Base-by-base conservation (phyloP, 2,797 vertebrate genomes). In the Leptoclinus maculatus region DNA sequence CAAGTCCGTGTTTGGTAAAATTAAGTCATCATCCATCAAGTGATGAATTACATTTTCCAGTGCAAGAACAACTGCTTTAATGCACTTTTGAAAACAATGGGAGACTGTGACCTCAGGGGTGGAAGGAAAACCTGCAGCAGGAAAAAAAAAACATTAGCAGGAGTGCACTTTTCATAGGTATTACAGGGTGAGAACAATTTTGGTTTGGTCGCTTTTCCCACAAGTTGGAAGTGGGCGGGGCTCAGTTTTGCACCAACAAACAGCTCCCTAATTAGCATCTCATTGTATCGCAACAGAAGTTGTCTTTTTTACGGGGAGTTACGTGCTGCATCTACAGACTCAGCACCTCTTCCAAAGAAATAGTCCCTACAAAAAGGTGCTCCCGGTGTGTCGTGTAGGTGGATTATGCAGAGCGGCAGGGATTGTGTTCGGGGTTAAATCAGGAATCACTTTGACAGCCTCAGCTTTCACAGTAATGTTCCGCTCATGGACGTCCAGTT, bases 11-110 rank as follows among this genome's bases (percentile, higher is more conserved):
- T 84, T 88, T 85, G 89, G 86, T 79, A 21, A 86, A 88, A 91
- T 88, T 80, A 90, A 90, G 75, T 85, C 77, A 32, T 84, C 89
- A 89, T 93, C 87, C 86, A 89, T 93, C 89, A 87, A 70, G 78
- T 88, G 91, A 92, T 88, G 87, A 84, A 92, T 90, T 87, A 53
- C 10, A 5, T 87, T 85, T 73, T 62, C 83, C 54, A 1, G 43
- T 12, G 72, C 64, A 49, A 80, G 70, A 88, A 43, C 75, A 56
- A 85, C 83, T 75, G 84, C 77, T 86, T 90, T 87, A 87, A 73
- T 88, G 85, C 80, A 85, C 58, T 87, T 89, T 67, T 74, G 71
- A 76, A 85, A 92, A 92, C 87, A 90, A 91, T 87, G 59, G 88
- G 77, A 66, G 49, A 53, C 32, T 68, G 57, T 65, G 85, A 90